Evolutionary conservation across 2,888 invertebrate species (phyloP), one percentile per base, ranked within the genome.

Genomic region (Eupithecia subfuscata): DNA sequence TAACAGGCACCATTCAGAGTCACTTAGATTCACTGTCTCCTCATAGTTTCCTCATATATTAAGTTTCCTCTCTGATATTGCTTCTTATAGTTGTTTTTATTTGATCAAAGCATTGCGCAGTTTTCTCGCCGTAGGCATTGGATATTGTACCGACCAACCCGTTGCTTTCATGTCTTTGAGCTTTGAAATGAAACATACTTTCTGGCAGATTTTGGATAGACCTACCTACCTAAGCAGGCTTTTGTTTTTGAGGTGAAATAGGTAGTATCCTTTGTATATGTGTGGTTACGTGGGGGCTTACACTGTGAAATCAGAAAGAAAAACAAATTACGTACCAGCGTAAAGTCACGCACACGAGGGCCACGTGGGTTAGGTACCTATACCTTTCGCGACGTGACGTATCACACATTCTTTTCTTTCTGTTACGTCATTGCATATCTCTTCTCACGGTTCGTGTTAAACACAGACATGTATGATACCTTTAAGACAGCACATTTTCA

Each of bases 111-210:
- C 34, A 34, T 64, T 64, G 34, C 34, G 18, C 64, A 34, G 18
- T 64, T 64, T 63, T 34, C 64, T 34, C 30, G 64, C 64, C 64
- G 67, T 43, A 25, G 37, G 52, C 60, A 56, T 14, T 76, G 70
- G 18, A 67, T 70, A 64, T 60, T 68, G 70, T 70, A 48, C 45
- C 16, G n/a, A n/a, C 56, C 30, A 69, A 75, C 70, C 75, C 70
- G 14, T 75, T 70, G 37, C 73, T 77, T 77, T 77, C 75, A 73
- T 75, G 67, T 75, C 48, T 74, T 74, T 76, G 71, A 73, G 70
- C 64, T 73, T 75, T 68, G 65, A 73, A 73, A 75, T 70, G 63
- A 18, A 70, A 70, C 64, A 64, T 7, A 64, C 73, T 77, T 77
- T 73, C 64, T 65, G 76, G 40, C 74, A 69, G 73, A 69, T 71